A percentile compares a stretch with the other conserved stretches of the same genome.
These are phyloP conservation scores for Yponomeuta cagnagella DNA, from an alignment of 2,888 invertebrate species.

Conservation along the genomic window DNA sequence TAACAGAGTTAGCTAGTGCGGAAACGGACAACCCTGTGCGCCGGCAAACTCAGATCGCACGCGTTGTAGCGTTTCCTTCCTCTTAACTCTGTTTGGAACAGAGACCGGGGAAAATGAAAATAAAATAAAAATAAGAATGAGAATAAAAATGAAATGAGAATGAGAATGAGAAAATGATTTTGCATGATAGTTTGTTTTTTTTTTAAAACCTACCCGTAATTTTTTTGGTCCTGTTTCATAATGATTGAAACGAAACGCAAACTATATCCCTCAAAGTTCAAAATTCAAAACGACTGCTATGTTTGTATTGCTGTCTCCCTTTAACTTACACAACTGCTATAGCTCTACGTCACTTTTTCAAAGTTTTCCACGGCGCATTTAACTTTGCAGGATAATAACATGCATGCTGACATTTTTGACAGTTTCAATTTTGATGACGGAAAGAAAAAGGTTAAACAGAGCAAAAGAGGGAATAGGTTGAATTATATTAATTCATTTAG, in stretches of 20 bases:
- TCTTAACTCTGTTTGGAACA: no score
- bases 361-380: neutral
- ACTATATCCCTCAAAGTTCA: neutral
- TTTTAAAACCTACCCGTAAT: no score
- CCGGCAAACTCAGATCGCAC: no score
- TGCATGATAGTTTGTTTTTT: no score
- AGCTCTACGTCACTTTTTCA: neutral
- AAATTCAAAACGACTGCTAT: neutral
- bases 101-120: no score
- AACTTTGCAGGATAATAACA: conserved; percentile 13
- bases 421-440: conserved; percentile 74
- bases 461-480: conserved; percentile 69
- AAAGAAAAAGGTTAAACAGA: conserved; percentile 73
- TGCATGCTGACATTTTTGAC: conserved; percentile 64
- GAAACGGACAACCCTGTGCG: no score
- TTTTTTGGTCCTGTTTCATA: neutral
- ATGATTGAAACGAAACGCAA: neutral
- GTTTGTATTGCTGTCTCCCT: conserved; percentile 1
- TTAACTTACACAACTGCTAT: neutral
- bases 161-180: no score
- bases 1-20: no score
- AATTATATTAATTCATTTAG: conserved; percentile 40
- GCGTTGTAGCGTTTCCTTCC: no score
- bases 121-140: no score
- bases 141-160: no score